Conservation (phyloP, 2,113 vertebrate species). For the Quiscalus mexicanus region DNA sequence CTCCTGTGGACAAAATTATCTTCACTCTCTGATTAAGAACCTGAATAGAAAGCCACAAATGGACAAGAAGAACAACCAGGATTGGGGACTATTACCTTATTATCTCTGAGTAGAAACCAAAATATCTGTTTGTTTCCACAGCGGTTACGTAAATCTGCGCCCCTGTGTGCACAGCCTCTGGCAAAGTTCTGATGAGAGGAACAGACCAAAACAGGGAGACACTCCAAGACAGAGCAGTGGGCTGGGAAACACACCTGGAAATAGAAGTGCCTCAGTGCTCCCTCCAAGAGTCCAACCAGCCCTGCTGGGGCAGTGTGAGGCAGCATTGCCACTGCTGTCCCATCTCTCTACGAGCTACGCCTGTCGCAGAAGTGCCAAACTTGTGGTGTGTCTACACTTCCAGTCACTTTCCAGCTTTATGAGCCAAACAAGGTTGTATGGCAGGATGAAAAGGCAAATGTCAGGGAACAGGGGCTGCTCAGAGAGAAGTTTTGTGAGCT, state of each 20-base stretch:
- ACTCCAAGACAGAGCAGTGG: not conserved
- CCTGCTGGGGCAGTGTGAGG: not conserved
- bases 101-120: not conserved
- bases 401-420: not conserved
- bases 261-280: not conserved
- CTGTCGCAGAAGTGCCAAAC: not conserved
- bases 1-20: not conserved
- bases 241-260: not conserved
- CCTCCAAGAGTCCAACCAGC: not conserved
- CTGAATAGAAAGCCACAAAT: not conserved
- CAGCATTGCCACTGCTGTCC: not conserved
- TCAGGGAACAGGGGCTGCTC: not conserved
- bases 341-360: accelerated
- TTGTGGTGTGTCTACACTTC: accelerated
- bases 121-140: not conserved
- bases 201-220: not conserved
- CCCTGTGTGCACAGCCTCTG: not conserved
- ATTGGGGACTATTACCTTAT: not conserved
- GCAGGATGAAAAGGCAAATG: not conserved
- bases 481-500: not conserved
- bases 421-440: accelerated
- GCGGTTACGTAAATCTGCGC: accelerated
- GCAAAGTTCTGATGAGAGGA: not conserved
- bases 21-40: not conserved
- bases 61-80: not conserved